Conservation (phyloP, 2,797 vertebrate species). For the Parauchenoglanis punctatus region DNA sequence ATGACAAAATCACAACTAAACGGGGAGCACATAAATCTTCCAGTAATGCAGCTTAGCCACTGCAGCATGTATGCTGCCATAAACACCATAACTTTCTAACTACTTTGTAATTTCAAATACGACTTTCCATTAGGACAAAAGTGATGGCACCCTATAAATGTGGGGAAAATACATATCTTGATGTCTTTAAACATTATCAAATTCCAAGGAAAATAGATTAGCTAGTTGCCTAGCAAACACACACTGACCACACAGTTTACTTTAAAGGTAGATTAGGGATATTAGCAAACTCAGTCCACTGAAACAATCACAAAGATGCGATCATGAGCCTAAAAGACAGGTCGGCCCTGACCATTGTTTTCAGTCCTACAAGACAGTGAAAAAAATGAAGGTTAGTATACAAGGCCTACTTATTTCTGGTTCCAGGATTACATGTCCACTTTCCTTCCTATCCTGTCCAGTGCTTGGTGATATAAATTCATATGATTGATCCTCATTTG, state of each 20-base stretch:
- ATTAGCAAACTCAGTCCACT: neutral
- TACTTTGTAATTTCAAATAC: conserved; percentile 1
- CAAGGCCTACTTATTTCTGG: neutral
- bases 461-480: conserved; percentile 19
- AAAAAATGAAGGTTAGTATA: neutral
- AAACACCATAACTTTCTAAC: neutral
- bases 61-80: neutral
- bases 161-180: neutral
- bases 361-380: neutral
- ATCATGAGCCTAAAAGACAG: neutral
- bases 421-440: neutral
- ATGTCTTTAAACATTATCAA: neutral
- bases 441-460: neutral
- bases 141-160: neutral
- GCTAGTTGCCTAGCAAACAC: neutral
- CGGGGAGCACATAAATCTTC: neutral
- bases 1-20: neutral
- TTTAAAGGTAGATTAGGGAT: neutral
- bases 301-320: neutral
- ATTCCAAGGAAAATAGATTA: neutral
- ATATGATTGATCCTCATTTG: conserved; percentile 48
- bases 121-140: neutral
- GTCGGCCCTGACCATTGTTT: neutral
- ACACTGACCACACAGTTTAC: neutral
- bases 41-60: neutral